Base-by-base conservation (phyloP, 2,888 invertebrate genomes). In the Cheilosia variabilis region DNA sequence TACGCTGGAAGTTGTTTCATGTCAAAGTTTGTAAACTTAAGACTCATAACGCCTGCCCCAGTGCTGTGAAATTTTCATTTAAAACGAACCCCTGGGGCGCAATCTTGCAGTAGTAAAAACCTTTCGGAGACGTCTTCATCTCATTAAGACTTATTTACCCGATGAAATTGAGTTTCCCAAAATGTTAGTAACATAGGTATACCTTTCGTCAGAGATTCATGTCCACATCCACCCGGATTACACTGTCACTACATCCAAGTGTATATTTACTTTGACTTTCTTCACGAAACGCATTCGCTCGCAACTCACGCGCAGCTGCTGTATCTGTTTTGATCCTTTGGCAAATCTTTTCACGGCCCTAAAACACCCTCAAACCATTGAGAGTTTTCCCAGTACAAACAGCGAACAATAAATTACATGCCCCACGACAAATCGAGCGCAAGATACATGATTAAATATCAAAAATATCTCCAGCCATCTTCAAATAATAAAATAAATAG, bases 371-470 rank as follows among this genome's bases (percentile, higher is more conserved):
- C 80, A n/a, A 53, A 80, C 63, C 80, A 45, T 81, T 53, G 2
- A 52, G 10, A 24, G 3, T 47, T 47, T 17, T 24, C 43, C 15
- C 22, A 65, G 24, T 41, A 31, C 7, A 68, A 45, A 53, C 65
- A 72, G 45, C 57, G 63, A 76, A 86, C 62, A 76, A 72, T 72
- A 37, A 65, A 81, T 76, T 76, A 71, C 50, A 80, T 71, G 66
- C 76, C 77, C 52, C 57, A 65, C 60, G 55, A 62, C 86, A 86
- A 86, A 86, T 86, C 86, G 81, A 81, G 76, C 86, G 81, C 66
- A 68, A 81, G 58, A 72, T 58, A 86, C 86, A 65, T 62, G 86
- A 86, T 86, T 81, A 86, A 27, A 27, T 72, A 34, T 79, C 60
- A 58, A 65, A 84, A 69, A 79, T 63, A 52, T 62, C 68, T 55